Base-by-base conservation (phyloP, 2,113 vertebrate species). In the Ptychochromis oligacanthus region DNA sequence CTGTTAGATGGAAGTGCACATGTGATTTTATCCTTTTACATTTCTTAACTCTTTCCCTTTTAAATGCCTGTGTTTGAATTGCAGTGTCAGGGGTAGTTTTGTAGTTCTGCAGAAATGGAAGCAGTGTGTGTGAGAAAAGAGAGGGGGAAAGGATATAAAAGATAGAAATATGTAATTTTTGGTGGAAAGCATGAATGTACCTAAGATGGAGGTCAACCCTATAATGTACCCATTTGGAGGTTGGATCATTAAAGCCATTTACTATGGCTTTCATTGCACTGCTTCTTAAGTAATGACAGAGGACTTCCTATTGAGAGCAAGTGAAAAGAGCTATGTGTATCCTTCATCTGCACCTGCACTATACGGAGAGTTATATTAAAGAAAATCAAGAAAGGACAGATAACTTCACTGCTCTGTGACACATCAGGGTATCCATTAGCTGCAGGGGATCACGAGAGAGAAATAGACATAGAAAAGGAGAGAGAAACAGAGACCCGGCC, bases 211-310 rank as follows among this genome's bases (percentile, higher is more conserved):
- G 93, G 91, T 94, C 91, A 94, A 79, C 77, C 82, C 84, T 85
- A 80, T 92, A 91, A 92, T 90, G 79, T 87, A 49, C 79, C 88
- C 84, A 89, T 93, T 93, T 88, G 75, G 75, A 91, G 54, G 84
- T 52, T 90, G 82, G 56, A 85, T 92, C 90, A 93, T 93, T 93
- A 89, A 79, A 93, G 80, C 81, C 87, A 89, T 93, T 93, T 92
- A 88, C 89, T 77, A 64, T 75, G 89, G 89, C 87, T 93, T 86
- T 90, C 72, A 75, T 79, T 78, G 82, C 83, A 70, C 59, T 75
- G 38, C 81, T 88, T 85, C 82, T 86, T 89, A 87, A 84, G 83
- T 83, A 90, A 90, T 91, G 86, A 88, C 83, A 85, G 81, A 83
- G 85, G 87, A 82, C 86, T 64, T 83, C 43, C 55, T 79, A 65